Evolutionary conservation across 2,888 invertebrate species (phyloP).

Genomic region (Synanthedon andrenaeformis): DNA sequence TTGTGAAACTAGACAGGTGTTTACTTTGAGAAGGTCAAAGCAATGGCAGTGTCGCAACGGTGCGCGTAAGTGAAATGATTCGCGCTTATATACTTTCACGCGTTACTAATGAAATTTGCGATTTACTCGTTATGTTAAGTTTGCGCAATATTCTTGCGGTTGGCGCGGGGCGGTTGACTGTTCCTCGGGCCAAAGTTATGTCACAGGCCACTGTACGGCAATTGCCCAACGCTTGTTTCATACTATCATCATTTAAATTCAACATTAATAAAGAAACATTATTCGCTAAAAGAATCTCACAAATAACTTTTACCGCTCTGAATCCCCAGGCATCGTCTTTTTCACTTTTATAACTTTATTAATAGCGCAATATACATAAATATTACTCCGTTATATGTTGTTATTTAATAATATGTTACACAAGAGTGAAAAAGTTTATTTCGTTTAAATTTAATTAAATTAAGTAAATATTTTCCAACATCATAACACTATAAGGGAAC

Average conservation of each 20-base stretch:
- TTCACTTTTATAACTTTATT: too few species aligned
- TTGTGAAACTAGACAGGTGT: neutral
- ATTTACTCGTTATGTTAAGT: slow-evolving; percentile 7
- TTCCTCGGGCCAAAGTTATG: slow-evolving; percentile 9
- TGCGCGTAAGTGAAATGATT: slow-evolving; percentile 31
- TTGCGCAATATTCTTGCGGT: neutral
- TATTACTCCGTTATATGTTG: too few species aligned
- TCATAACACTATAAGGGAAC: too few species aligned
- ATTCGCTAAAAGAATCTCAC: neutral
- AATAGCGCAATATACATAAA: too few species aligned
- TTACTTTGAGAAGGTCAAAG: neutral
- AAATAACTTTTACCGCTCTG: neutral
- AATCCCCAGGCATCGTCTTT: neutral
- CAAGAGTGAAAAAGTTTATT: too few species aligned
- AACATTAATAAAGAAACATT: neutral
- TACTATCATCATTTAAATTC: neutral
- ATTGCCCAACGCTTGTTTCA: slow-evolving; percentile 14
- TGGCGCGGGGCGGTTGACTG: neutral
- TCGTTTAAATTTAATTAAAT: too few species aligned
- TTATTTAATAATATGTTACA: too few species aligned
- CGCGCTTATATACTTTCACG: slow-evolving; percentile 41
- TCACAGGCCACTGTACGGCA: slow-evolving; percentile 10
- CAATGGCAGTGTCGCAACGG: neutral
- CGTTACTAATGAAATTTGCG: slow-evolving; percentile 58
- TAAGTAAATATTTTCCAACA: too few species aligned